Evolutionary conservation across 1,140 invertebrate genomes (phyloP).

Genomic region (Caenorhabditis briggsae): DNA sequence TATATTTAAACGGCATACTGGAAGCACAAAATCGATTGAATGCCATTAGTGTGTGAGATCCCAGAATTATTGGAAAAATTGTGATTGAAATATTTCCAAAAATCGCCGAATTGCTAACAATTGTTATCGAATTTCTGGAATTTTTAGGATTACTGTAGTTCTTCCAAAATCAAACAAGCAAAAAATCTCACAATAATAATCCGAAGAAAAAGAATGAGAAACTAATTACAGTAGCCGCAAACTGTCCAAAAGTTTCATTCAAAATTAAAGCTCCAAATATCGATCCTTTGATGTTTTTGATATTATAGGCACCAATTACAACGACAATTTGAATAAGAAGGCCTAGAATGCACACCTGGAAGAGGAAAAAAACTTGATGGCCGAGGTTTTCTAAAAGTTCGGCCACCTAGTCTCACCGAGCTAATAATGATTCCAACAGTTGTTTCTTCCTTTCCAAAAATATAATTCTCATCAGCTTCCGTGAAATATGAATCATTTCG

Average conservation of each 20-base stretch:
- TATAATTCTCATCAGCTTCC: conserved; percentile 24
- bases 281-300: conserved; percentile 24
- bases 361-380: too few species aligned
- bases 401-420: not conserved
- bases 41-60: not conserved
- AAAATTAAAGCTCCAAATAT: conserved; percentile 13
- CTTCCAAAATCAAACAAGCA: too few species aligned
- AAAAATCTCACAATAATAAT: not conserved
- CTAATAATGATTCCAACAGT: not conserved
- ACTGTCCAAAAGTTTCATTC: conserved; percentile 10
- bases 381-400: too few species aligned
- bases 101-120: not conserved
- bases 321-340: not conserved
- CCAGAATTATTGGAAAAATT: conserved; percentile 8
- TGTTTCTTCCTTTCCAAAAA: not conserved
- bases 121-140: not conserved
- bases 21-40: conserved; percentile 31
- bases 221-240: not conserved
- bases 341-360: not conserved
- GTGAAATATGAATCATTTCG: conserved; percentile 30
- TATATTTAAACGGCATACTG: conserved; percentile 11
- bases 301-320: not conserved
- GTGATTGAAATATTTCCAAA: not conserved
- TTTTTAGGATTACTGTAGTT: not conserved
- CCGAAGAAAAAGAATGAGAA: conserved; percentile 25